Evolutionary conservation across 2,113 vertebrate species (phyloP).

Genomic region (Silurus meridionalis): DNA sequence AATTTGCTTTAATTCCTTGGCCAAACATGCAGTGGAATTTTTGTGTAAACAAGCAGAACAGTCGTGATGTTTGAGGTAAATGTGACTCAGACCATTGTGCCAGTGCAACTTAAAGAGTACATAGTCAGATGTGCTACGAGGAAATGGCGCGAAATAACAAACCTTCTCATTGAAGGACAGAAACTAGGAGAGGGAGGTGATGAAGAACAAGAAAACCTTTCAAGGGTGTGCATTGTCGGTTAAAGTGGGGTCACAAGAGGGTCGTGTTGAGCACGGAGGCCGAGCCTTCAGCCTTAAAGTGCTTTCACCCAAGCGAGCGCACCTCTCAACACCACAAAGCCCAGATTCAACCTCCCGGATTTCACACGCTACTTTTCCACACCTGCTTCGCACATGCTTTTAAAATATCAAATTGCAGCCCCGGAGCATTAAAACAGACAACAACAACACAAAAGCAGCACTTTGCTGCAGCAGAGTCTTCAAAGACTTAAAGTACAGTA

Average conservation of each 20-base stretch:
- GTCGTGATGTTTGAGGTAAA: slow-evolving; percentile 30
- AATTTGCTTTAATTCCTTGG: too few species aligned
- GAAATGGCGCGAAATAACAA: slow-evolving; percentile 7
- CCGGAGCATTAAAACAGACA: slow-evolving; percentile 7
- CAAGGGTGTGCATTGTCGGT: slow-evolving; percentile 66
- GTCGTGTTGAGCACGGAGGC: slow-evolving; percentile 58
- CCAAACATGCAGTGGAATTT: too few species aligned
- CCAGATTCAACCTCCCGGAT: slow-evolving; percentile 59
- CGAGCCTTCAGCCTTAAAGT: slow-evolving; percentile 53
- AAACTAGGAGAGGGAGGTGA: slow-evolving; percentile 46
- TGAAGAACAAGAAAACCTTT: slow-evolving; percentile 54
- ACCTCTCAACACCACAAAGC: slow-evolving; percentile 63
- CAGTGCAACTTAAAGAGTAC: background rate
- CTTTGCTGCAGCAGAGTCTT: slow-evolving; percentile 4
- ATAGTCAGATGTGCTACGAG: slow-evolving; percentile 1
- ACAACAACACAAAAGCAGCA: slow-evolving; percentile 10
- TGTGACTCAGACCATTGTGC: background rate
- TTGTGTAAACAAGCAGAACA: background rate
- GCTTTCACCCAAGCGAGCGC: slow-evolving; percentile 60
- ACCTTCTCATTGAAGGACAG: slow-evolving; percentile 32
- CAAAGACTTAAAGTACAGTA: slow-evolving; percentile 22
- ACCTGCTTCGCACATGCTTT: slow-evolving; percentile 52
- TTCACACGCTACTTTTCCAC: slow-evolving; percentile 60
- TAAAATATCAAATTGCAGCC: slow-evolving; percentile 40
- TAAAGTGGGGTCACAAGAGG: slow-evolving; percentile 70